Conservation (phyloP, 23 tunicate genomes). For the Trididemnum clinides region DNA sequence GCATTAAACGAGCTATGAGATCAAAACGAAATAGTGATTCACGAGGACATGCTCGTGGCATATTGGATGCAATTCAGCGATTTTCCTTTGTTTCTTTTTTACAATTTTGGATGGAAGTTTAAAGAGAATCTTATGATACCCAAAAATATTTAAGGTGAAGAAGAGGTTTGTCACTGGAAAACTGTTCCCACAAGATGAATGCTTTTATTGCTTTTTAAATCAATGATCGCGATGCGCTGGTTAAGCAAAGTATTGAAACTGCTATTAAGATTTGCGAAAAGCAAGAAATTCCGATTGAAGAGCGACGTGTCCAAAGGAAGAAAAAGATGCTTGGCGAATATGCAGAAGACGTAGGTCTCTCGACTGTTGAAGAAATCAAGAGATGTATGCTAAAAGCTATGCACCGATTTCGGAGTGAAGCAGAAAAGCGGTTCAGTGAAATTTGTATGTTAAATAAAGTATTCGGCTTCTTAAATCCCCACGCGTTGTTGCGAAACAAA, state of each 20-base stretch:
- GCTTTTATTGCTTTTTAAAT: conserved; percentile 25
- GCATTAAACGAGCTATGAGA: conserved; percentile 17
- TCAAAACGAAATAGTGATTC: conserved; percentile 33
- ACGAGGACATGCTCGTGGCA: conserved; percentile 34
- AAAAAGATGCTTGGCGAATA: conserved; percentile 49
- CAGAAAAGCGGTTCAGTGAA: conserved; percentile 38
- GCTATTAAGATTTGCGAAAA: conserved; percentile 23
- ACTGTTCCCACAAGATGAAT: conserved; percentile 35
- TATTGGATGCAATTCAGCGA: conserved; percentile 30
- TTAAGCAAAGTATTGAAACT: conserved; percentile 14
- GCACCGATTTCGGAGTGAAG: conserved; percentile 45
- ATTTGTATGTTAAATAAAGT: conserved; percentile 11
- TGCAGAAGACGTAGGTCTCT: conserved; percentile 42
- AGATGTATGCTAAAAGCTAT: conserved; percentile 37
- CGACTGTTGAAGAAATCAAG: conserved; percentile 43
- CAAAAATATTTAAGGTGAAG: conserved; percentile 21
- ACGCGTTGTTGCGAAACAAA: conserved; percentile 25
- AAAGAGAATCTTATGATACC: conserved; percentile 42
- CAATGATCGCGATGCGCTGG: conserved; percentile 41
- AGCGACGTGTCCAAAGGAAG: conserved; percentile 31
- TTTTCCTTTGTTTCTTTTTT: conserved; percentile 34
- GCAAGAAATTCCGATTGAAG: conserved; percentile 40
- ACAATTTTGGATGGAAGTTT: conserved; percentile 37
- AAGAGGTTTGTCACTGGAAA: conserved; percentile 32
- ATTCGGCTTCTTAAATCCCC: conserved; percentile 42